A percentile compares a stretch with the other conserved stretches of the same genome.
phyloP scores from a whole-genome alignment of 2,888 invertebrate genomes.

The Oeneis ivallda region DNA sequence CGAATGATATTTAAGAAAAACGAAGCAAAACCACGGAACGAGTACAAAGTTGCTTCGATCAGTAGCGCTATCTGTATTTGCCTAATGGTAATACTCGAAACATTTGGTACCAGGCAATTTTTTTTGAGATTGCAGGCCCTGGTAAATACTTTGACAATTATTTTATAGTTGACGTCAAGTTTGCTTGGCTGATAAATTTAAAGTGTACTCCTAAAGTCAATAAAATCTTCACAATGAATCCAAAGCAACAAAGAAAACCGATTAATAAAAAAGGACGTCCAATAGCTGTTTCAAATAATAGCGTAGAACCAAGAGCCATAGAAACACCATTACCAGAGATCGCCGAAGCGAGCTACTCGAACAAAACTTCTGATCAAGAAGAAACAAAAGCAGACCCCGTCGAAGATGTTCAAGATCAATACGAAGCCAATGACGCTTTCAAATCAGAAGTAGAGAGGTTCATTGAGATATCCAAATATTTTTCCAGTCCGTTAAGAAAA shows the following conservation, averaged over 20 bases:
- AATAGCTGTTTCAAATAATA: constrained; percentile 3
- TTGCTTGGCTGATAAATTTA: neutral
- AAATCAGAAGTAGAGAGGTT: constrained; percentile 65
- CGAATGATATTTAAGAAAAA: no score
- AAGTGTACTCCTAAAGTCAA: neutral
- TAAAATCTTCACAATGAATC: neutral
- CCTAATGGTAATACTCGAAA: no score
- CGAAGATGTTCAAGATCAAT: constrained; percentile 42
- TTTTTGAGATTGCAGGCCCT: no score
- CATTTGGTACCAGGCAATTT: no score
- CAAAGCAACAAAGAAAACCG: neutral
- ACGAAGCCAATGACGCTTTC: constrained; percentile 47
- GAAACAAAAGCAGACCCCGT: constrained; percentile 9
- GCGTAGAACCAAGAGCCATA: neutral
- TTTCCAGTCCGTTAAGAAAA: constrained; percentile 67
- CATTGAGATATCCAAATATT: constrained; percentile 72
- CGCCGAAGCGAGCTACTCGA: neutral
- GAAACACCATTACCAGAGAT: neutral
- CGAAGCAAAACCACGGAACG: no score
- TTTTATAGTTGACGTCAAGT: neutral
- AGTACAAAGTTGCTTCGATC: no score
- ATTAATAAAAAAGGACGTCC: constrained; percentile 6
- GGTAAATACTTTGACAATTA: neutral
- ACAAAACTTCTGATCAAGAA: neutral
- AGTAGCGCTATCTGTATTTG: no score